phyloP scores from a whole-genome alignment of 2,888 invertebrate genomes.

The Melitaea athalia region DNA sequence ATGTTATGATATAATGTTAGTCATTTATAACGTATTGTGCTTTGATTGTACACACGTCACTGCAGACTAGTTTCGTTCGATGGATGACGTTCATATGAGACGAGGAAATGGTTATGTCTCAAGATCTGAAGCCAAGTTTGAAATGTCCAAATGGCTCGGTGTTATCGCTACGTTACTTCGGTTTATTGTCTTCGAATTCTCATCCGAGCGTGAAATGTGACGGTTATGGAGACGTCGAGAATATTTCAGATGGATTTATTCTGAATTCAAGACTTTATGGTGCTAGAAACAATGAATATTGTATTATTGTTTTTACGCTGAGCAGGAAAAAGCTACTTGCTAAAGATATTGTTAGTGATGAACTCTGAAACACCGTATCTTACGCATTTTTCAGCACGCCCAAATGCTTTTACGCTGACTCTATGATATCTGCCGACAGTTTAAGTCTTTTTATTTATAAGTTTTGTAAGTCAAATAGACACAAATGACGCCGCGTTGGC shows the following conservation, averaged over 20 bases:
- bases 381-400: too few species aligned
- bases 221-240: conserved; percentile 44
- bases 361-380: not conserved
- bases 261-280: conserved; percentile 23
- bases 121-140: conserved; percentile 63
- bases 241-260: conserved; percentile 41
- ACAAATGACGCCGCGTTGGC: too few species aligned
- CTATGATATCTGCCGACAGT: too few species aligned
- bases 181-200: conserved; percentile 64
- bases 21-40: conserved; percentile 80
- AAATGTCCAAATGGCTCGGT: conserved; percentile 61
- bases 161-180: conserved; percentile 61
- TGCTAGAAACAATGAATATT: conserved; percentile 1
- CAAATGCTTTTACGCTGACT: too few species aligned
- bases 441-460: too few species aligned
- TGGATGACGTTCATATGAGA: conserved; percentile 62
- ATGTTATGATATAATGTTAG: conserved; percentile 59
- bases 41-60: conserved; percentile 75
- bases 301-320: conserved; percentile 10
- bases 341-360: not conserved
- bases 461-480: not conserved
- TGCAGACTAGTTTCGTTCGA: conserved; percentile 65
- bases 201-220: conserved; percentile 55
- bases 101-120: conserved; percentile 33
- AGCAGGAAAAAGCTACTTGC: not conserved